Conservation (phyloP, 2,888 invertebrate species). For the Belgica antarctica region DNA sequence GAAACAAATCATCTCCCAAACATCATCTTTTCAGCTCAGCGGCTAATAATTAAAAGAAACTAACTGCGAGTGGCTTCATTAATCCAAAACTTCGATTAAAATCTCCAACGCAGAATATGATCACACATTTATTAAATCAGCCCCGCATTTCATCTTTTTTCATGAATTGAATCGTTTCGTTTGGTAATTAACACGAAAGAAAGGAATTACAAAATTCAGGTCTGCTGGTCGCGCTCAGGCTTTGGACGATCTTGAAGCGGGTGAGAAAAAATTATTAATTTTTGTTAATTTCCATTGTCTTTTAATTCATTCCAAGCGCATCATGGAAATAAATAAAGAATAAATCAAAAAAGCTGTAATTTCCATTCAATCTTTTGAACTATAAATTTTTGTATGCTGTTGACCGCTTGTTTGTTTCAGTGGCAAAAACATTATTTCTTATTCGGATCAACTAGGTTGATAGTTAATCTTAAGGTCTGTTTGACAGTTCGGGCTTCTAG, state of each 20-base stretch:
- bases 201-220: conserved; percentile 36
- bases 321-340: conserved; percentile 29
- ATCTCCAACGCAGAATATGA: conserved; percentile 34
- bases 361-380: conserved; percentile 21
- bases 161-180: conserved; percentile 41
- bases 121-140: conserved; percentile 41
- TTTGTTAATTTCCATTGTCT: conserved; percentile 27
- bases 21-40: neutral
- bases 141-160: conserved; percentile 31
- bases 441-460: neutral
- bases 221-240: conserved; percentile 14
- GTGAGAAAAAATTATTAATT: conserved; percentile 40
- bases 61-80: conserved; percentile 38
- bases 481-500: too few species aligned
- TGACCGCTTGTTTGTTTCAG: neutral
- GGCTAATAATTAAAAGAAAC: conserved; percentile 35
- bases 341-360: conserved; percentile 25
- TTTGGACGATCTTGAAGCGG: neutral
- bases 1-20: conserved; percentile 27
- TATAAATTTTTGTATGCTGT: neutral
- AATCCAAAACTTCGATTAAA: conserved; percentile 37
- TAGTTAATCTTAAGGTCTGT: conserved; percentile 4
- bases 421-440: neutral
- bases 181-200: conserved; percentile 38
- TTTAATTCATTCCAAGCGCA: neutral